phyloP scores from a whole-genome alignment of 2,888 invertebrate species.

The Toxonevra muliebris region DNA sequence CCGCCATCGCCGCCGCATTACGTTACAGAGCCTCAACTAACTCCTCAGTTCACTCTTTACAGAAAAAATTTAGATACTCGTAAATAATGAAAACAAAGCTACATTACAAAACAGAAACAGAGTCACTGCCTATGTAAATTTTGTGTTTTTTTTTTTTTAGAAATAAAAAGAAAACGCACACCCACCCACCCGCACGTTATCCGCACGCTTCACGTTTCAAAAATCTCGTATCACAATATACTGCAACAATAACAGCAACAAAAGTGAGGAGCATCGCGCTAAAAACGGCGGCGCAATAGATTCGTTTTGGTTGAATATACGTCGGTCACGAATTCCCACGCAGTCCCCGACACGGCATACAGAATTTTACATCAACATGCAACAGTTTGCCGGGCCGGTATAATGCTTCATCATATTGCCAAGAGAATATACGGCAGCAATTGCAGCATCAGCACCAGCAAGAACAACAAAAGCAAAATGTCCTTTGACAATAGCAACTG shows the following conservation, averaged over 20 bases:
- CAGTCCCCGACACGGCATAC: slow-evolving; percentile 37
- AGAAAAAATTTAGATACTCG: neutral
- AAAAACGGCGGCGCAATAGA: too few relatives aligned
- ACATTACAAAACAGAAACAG: too few relatives aligned
- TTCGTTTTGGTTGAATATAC: slow-evolving; percentile 32
- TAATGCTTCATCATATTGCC: neutral
- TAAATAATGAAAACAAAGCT: neutral
- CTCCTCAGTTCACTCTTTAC: neutral
- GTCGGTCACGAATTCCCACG: slow-evolving; percentile 48
- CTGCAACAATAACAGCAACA: slow-evolving; percentile 9
- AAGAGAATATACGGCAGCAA: slow-evolving; percentile 13
- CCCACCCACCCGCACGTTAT: too few relatives aligned
- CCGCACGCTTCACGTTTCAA: too few relatives aligned
- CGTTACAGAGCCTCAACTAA: too few relatives aligned
- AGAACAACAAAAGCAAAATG: neutral
- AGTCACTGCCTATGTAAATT: slow-evolving; percentile 11
- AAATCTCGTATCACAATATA: neutral
- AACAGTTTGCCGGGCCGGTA: slow-evolving; percentile 7
- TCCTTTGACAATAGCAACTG: too few relatives aligned
- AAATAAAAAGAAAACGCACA: too few relatives aligned
- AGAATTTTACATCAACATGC: neutral
- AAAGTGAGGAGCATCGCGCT: slow-evolving; percentile 27
- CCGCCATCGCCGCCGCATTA: neutral
- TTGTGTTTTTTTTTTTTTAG: neutral
- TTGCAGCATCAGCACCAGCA: slow-evolving; percentile 10